Conservation (phyloP, 1,140 invertebrate genomes). For the Drosophila neocordata region DNA sequence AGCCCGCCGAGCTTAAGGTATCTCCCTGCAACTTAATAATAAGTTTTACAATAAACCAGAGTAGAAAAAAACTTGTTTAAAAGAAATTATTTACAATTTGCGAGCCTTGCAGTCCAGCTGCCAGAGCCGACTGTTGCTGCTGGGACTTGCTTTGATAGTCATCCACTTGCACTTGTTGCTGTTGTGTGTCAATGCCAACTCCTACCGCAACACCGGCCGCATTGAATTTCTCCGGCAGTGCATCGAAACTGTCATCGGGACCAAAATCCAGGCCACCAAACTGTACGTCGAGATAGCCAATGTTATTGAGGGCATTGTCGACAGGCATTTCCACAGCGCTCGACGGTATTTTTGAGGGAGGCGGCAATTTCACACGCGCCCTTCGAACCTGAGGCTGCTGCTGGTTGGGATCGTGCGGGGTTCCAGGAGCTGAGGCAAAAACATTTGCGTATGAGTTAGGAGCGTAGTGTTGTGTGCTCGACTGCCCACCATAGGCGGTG, state of each 20-base stretch:
- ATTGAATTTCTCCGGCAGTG: constrained; percentile 83
- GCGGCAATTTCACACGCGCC: constrained; percentile 91
- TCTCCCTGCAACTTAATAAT: constrained; percentile 53
- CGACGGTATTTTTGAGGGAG: constrained; percentile 96
- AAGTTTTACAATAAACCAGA: not conserved
- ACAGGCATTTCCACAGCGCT: constrained; percentile 98
- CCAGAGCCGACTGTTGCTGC: constrained; percentile 62
- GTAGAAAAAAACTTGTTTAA: not conserved
- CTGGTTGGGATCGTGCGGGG: constrained; percentile 61
- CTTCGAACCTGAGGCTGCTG: constrained; percentile 87
- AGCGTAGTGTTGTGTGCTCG: constrained; percentile 46
- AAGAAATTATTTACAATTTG: constrained; percentile 68
- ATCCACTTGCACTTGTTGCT: constrained; percentile 67
- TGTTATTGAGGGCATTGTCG: constrained; percentile 87
- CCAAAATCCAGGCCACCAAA: constrained; percentile 96
- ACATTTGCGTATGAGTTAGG: constrained; percentile 74
- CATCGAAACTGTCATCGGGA: constrained; percentile 84
- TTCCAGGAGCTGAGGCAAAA: constrained; percentile 70
- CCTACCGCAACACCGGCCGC: constrained; percentile 46
- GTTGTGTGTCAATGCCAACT: constrained; percentile 63
- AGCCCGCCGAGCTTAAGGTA: constrained; percentile 60
- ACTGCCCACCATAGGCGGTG: constrained; percentile 30
- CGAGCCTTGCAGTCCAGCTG: constrained; percentile 73
- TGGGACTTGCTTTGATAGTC: constrained; percentile 78
- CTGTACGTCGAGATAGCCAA: constrained; percentile 94